Evolutionary conservation across 2,888 invertebrate species (phyloP), one percentile per base, ranked within the genome.

Genomic region (Drosophila stalkeri): DNA sequence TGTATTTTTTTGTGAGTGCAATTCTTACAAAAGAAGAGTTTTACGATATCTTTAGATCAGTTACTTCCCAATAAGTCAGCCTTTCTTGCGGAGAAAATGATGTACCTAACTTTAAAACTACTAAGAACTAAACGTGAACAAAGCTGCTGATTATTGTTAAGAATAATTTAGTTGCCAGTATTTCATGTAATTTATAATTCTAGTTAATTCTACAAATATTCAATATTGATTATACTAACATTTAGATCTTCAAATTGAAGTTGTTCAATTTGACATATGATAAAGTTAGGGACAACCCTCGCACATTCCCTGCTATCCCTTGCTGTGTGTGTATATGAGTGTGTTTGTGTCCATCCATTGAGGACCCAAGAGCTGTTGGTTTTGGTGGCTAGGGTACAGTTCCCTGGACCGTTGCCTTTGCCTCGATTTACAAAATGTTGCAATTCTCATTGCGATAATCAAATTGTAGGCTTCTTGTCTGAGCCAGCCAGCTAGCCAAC

Each of bases 401-500:
- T 39, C 43, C 43, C 65, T 57, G 55, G 55, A 61, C 57, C 63
- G 31, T 52, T 41, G 74, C 49, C 56, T 37, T 51, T 54, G 41
- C 11, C 43, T 43, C 60, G 55, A 27, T 61, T 43, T 23, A n/a
- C 80, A 83, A 83, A 89, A 83, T 91, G 90, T 78, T 74, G 82
- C 88, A 86, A 81, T 91, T 86, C 90, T 89, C 90, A 90, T 90
- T 86, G 83, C 75, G 80, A 89, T 91, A 91, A 91, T 91, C 90
- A 90, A 91, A 91, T 91, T 91, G 88, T 77, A 90, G 86, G 91
- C 82, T 91, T 83, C 86, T 73, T 74, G 72, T 66, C 66, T 66
- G 54, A 57, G 61, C 70, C 69, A 67, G 54, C 68, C 59, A 37
- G 37, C 16, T 6, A 51, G 54, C 35, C 63, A 49, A 56, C 44